Evolutionary conservation across 2,113 vertebrate species (phyloP).

Genomic region (Zeus faber): DNA sequence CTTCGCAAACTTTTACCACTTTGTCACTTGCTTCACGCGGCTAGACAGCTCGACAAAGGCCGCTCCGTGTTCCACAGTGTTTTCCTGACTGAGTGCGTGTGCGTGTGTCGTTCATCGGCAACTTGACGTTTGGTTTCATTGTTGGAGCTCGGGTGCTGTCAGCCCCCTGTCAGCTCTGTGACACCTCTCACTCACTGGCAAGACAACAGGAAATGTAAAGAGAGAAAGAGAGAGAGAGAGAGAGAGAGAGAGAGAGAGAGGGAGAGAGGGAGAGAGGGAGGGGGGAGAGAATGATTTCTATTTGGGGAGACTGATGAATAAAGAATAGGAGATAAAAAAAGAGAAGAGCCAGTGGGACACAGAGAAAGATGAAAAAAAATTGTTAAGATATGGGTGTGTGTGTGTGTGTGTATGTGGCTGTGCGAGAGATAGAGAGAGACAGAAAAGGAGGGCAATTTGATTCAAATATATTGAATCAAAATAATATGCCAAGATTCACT

Average conservation of each 20-base stretch:
- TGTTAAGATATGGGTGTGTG: not conserved
- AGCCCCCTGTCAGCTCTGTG: slow-evolving; percentile 56
- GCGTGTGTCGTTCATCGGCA: slow-evolving; percentile 36
- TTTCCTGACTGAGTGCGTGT: slow-evolving; percentile 27
- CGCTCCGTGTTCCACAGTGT: slow-evolving; percentile 3
- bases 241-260: slow-evolving; percentile 22
- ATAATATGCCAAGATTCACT: no score
- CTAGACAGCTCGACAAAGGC: not conserved
- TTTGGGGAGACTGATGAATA: no score
- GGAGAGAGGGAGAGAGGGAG: slow-evolving; percentile 22
- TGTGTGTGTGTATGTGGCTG: slow-evolving; percentile 4
- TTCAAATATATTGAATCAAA: no score
- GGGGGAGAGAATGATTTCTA: no score
- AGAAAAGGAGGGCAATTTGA: slow-evolving; percentile 10
- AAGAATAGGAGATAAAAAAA: no score
- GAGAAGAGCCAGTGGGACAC: no score
- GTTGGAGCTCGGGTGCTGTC: slow-evolving; percentile 48
- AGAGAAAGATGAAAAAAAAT: no score
- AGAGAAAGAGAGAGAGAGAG: slow-evolving; percentile 5
- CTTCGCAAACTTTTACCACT: no score
- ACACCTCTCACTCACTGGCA: no score
- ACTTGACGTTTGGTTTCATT: no score
- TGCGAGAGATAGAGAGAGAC: slow-evolving; percentile 32
- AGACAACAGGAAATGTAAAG: no score
- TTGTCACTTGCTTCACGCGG: no score